phyloP scores from a whole-genome alignment of 2,113 vertebrate species.

The Maccullochella peelii region DNA sequence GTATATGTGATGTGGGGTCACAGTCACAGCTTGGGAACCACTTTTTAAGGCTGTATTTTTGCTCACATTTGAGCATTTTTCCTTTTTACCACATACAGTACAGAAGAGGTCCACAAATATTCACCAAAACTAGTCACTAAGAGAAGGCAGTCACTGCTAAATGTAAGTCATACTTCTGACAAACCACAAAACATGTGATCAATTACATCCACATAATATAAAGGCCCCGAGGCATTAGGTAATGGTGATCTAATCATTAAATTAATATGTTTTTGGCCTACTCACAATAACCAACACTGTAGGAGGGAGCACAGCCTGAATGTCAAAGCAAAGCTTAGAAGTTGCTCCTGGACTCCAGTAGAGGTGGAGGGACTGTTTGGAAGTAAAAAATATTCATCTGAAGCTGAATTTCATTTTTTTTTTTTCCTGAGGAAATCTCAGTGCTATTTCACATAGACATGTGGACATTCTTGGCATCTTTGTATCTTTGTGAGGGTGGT shows the following conservation, averaged over 20 bases:
- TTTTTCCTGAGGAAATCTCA: constrained; percentile 15
- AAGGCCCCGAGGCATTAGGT: neutral
- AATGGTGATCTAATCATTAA: neutral
- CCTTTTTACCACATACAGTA: neutral
- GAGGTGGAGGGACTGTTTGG: neutral
- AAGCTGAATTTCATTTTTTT: neutral
- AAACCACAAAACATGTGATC: neutral
- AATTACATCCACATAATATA: neutral
- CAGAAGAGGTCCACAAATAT: neutral
- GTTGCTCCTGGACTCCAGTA: neutral
- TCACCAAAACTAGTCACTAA: neutral
- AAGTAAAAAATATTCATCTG: neutral
- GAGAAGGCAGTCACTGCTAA: neutral
- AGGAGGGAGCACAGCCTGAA: neutral
- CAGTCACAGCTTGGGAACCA: neutral
- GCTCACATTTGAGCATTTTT: neutral
- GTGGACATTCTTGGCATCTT: constrained; percentile 45
- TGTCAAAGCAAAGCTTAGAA: neutral
- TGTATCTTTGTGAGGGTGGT: constrained; percentile 48
- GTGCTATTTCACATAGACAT: constrained; percentile 28
- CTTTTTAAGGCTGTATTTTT: neutral
- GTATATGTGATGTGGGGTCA: too few species aligned
- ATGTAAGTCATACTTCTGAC: neutral
- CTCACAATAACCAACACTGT: neutral
- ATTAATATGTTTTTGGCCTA: neutral